Conservation (phyloP, 2,888 invertebrate species). For the Drosophila birchii region DNA sequence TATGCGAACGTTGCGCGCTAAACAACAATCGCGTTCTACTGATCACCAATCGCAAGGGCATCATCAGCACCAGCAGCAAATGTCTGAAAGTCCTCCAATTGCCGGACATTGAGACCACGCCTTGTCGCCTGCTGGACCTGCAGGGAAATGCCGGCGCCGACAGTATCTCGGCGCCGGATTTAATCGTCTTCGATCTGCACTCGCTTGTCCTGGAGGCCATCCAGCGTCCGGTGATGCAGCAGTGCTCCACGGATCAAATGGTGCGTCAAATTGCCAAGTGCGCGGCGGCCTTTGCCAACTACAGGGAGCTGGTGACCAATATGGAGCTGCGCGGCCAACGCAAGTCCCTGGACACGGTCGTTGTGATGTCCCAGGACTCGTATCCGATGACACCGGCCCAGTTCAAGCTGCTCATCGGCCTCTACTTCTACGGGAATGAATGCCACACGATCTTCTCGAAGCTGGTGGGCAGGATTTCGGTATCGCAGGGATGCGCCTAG, state of each 20-base stretch:
- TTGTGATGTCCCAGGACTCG: constrained; percentile 58
- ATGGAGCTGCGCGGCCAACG: constrained; percentile 7
- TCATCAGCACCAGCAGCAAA: background rate
- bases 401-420: constrained; percentile 67
- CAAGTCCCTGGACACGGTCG: constrained; percentile 47
- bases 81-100: constrained; percentile 34
- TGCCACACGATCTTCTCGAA: constrained; percentile 49
- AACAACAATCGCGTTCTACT: constrained; percentile 22
- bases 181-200: constrained; percentile 71
- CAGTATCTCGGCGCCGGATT: constrained; percentile 35
- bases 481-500: constrained; percentile 30
- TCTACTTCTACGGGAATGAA: constrained; percentile 68
- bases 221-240: constrained; percentile 57
- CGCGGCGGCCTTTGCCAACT: constrained; percentile 60
- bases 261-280: constrained; percentile 66
- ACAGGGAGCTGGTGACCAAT: constrained; percentile 41
- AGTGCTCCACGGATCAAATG: constrained; percentile 45
- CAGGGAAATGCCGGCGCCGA: constrained; percentile 9
- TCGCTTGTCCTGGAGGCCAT: constrained; percentile 52
- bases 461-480: constrained; percentile 37
- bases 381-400: constrained; percentile 61
- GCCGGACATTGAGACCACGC: constrained; percentile 62
- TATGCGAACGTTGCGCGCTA: constrained; percentile 35
- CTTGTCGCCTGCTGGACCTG: constrained; percentile 58
- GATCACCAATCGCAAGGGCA: constrained; percentile 16